Percentiles rank a stretch among this genome's conserved stretches.
Conservation (phyloP, 2,888 invertebrate genomes). For the Morpho helenor region DNA sequence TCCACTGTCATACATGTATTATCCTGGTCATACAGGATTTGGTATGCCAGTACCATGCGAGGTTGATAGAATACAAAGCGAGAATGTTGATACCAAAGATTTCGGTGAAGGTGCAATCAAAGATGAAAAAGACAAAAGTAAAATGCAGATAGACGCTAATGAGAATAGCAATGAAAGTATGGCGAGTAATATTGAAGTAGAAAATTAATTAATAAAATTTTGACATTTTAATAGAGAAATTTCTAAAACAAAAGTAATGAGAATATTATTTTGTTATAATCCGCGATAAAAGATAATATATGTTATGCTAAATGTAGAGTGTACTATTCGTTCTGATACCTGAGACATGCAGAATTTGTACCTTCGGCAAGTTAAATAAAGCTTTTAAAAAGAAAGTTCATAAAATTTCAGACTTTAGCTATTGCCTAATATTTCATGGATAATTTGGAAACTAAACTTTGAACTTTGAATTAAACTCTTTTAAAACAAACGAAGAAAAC, state of each 20-base stretch:
- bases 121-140: constrained; percentile 49
- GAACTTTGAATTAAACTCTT: background rate
- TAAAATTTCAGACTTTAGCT: too few relatives aligned
- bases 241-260: constrained; percentile 25
- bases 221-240: constrained; percentile 1
- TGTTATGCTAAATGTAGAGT: too few relatives aligned
- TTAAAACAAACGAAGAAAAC: constrained; percentile 2
- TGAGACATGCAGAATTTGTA: too few relatives aligned
- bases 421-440: too few relatives aligned
- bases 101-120: constrained; percentile 45
- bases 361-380: too few relatives aligned
- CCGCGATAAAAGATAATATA: too few relatives aligned
- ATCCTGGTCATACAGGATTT: constrained; percentile 65
- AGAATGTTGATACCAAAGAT: constrained; percentile 40
- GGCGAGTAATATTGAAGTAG: constrained; percentile 74
- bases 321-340: too few relatives aligned
- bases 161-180: constrained; percentile 73
- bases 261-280: too few relatives aligned
- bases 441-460: too few relatives aligned
- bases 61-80: constrained; percentile 52
- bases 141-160: constrained; percentile 51
- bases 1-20: constrained; percentile 71
- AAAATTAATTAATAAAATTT: constrained; percentile 46
- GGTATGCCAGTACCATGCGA: constrained; percentile 59
- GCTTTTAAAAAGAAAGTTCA: too few relatives aligned